Evolutionary conservation across 2,888 invertebrate species (phyloP), one percentile per base, ranked within the genome.

Genomic region (Ceriagrion tenellum): DNA sequence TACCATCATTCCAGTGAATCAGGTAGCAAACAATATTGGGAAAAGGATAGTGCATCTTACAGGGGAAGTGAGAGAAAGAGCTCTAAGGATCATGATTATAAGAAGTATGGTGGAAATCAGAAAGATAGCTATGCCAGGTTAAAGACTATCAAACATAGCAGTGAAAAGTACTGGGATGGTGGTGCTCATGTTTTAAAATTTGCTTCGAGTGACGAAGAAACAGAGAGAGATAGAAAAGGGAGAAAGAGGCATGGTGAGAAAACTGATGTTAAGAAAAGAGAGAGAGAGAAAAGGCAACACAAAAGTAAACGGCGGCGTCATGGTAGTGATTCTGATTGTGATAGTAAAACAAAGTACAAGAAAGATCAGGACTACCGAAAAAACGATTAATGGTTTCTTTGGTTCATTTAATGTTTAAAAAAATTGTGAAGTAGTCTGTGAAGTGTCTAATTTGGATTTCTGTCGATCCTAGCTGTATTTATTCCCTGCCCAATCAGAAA

Each of bases 1-100:
- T 93, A 56, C 13, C 69, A 40, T 74, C 63, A 93, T 93, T 93
- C 93, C 35, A 63, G 93, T n/a, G 93, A 93, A 4, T 55, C 55
- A 13, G 69, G 69, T 74, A 69, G 74, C 23, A 93, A 93, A 69
- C 0, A 20, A 0, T 69, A 93, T 47, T 47, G 69, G 69, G 47
- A 93, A 16, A 35, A 47, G 26, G 93, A 93, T 55, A 23, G 63
- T 47, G 23, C 55, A 26, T 69, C 69, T 13, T 93, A 55, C 26
- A 26, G 93, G 55, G 69, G 35, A 26, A n/a, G 23, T 74, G 69
- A 93, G n/a, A 47, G 47, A 47, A 69, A 23, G 1, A 16, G 0
- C 4, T 47, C 69, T 10, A 93, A 55, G 40, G 93, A 74, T 10
- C 59, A 47, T 93, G 93, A 47, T 47, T 74, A 93, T 47, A 69